phyloP scores from a whole-genome alignment of 2,888 invertebrate genomes.

The Aspidapion aeneum region DNA sequence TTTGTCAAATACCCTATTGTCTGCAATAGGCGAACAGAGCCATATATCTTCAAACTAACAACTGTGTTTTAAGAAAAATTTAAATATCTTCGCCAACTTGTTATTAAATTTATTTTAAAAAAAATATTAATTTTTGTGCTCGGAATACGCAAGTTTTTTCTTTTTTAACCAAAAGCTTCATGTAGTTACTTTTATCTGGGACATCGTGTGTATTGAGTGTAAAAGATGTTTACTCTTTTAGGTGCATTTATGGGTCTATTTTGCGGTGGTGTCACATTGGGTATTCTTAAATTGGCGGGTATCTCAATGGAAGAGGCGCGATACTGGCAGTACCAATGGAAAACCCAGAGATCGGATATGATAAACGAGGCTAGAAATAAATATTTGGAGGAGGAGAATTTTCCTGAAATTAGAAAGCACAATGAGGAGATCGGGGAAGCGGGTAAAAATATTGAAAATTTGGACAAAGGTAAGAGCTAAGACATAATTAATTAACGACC shows the following conservation, averaged over 20 bases:
- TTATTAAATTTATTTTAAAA: no score
- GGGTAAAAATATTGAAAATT: slow-evolving; percentile 33
- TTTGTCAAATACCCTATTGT: no score
- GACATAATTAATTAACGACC: neutral
- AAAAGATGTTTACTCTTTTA: slow-evolving; percentile 45
- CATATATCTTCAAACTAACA: no score
- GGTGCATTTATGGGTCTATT: slow-evolving; percentile 59
- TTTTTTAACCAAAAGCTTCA: no score
- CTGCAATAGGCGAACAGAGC: no score
- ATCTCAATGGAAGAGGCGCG: slow-evolving; percentile 62
- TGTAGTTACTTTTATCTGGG: no score
- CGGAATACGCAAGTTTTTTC: no score
- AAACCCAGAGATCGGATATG: slow-evolving; percentile 42
- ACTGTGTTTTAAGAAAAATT: no score
- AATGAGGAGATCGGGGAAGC: slow-evolving; percentile 29
- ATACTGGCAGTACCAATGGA: slow-evolving; percentile 56
- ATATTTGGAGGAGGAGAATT: slow-evolving; percentile 38
- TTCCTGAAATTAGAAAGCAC: slow-evolving; percentile 34
- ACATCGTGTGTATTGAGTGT: no score
- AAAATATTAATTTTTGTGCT: no score
- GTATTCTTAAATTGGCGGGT: slow-evolving; percentile 57
- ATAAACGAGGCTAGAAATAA: slow-evolving; percentile 39
- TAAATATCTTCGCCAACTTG: no score
- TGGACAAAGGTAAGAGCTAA: slow-evolving; percentile 25
- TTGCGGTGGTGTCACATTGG: slow-evolving; percentile 55